Evolutionary conservation across 2,797 vertebrate genomes (phyloP), one percentile per base, ranked within the genome.

Genomic region (Manis javanica): DNA sequence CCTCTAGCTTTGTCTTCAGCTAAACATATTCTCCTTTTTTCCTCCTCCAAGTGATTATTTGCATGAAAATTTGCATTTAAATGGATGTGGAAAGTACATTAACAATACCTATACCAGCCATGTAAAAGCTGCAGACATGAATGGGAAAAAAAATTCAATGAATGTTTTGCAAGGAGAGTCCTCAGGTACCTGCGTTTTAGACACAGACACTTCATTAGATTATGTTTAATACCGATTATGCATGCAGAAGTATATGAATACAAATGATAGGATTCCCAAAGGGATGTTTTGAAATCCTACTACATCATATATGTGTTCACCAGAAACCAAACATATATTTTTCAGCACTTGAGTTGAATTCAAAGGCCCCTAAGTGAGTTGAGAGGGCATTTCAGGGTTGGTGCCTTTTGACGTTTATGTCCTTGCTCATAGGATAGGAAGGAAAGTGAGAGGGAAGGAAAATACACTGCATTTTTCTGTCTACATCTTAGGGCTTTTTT

Each of bases 61-160:
- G 97, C 97, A 98, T 97, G 97, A 97, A 87, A 81, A 99, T 98
- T 99, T 98, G 98, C 98, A 98, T 99, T 98, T 98, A 98, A 99
- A 98, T 99, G 95, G 97, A 88, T 97, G 84, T 79, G 88, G 95
- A 98, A 98, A 97, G 96, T 98, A 86, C 97, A 98, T 98, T 98
- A 98, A 98, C 96, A 98, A 97, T 98, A 98, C 97, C 96, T 98
- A 98, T 88, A 96, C 93, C 97, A 97, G 97, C 97, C 98, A 96
- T 97, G 96, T 84, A 96, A 98, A 98, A 97, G 71, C 97, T 97
- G 90, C 86, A 97, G 98, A 97, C 93, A 71, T 78, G 98, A 98
- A 98, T 96, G 93, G 82, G 63, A 24, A 84, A 96, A 97, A 90
- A 93, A 92, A 96, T 94, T 97, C 96, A 98, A 95, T 98, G 97